Conservation (phyloP, 2,888 invertebrate species). For the Nemurella pictetii region DNA sequence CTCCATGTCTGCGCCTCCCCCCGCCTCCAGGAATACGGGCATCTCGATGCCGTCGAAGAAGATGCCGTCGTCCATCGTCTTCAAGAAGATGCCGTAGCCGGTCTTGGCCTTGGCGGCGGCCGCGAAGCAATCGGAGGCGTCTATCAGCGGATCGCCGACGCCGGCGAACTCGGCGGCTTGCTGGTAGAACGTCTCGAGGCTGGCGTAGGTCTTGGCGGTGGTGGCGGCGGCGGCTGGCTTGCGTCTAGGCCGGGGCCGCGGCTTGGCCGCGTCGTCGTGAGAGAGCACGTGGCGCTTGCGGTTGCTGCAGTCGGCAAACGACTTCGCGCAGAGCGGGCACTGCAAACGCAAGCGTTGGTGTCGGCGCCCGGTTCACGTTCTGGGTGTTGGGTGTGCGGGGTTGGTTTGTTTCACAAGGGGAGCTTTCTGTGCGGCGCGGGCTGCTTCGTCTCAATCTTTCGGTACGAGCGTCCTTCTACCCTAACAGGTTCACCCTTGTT, state of each 20-base stretch:
- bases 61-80: neutral
- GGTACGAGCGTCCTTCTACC: too few relatives aligned
- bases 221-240: neutral
- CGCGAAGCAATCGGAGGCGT: neutral
- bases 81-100: neutral
- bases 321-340: conserved; percentile 41
- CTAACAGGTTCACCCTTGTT: too few relatives aligned
- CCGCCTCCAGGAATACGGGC: neutral
- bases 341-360: conserved; percentile 30
- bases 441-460: too few relatives aligned
- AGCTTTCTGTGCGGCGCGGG: too few relatives aligned
- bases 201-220: neutral
- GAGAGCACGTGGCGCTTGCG: conserved; percentile 40
- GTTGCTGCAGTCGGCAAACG: conserved; percentile 43
- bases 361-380: too few relatives aligned
- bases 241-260: neutral
- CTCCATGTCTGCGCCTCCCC: neutral
- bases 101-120: neutral
- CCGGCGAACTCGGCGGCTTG: neutral
- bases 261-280: conserved; percentile 29
- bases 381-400: too few relatives aligned
- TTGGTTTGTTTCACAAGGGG: too few relatives aligned
- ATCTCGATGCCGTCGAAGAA: neutral
- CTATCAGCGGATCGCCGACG: neutral
- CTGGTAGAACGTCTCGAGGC: conserved; percentile 16